A percentile compares a stretch with the other conserved stretches of the same genome.
These are phyloP conservation scores for Leptinotarsa lineolata DNA, from an alignment of 1,140 invertebrate species.

Conservation along the genomic window DNA sequence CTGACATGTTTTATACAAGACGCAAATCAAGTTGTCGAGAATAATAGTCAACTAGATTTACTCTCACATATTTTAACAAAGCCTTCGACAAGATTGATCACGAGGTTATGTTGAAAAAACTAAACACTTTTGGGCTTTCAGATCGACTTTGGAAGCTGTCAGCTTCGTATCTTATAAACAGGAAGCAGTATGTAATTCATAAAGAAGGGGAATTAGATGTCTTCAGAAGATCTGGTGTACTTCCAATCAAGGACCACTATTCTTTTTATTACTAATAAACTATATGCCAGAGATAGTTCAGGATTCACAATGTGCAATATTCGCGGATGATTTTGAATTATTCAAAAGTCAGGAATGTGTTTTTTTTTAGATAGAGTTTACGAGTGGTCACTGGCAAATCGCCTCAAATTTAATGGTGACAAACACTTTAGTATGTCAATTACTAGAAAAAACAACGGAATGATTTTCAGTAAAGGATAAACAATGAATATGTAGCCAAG, in stretches of 20 bases:
- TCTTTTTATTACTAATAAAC: slow-evolving; percentile 12
- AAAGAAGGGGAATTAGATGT: slow-evolving; percentile 7
- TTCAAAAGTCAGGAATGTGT: background rate
- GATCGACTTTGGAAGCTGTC: slow-evolving; percentile 10
- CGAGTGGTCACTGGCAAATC: slow-evolving; percentile 12
- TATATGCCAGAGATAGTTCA: background rate
- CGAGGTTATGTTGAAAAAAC: slow-evolving; percentile 14
- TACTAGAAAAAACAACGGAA: slow-evolving; percentile 10
- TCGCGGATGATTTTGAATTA: slow-evolving; percentile 11
- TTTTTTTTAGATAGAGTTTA: no score
- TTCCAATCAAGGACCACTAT: slow-evolving; percentile 10
- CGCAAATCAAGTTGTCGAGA: no score
- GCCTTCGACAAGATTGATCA: no score
- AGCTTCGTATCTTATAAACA: slow-evolving; percentile 9
- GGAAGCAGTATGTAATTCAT: slow-evolving; percentile 17
- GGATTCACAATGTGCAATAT: background rate
- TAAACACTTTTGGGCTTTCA: slow-evolving; percentile 12
- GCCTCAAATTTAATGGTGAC: slow-evolving; percentile 7
- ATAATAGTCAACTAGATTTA: slow-evolving; percentile 14
- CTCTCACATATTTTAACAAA: slow-evolving; percentile 10
- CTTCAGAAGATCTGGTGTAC: slow-evolving; percentile 18
- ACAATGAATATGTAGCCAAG: no score
- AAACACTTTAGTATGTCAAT: slow-evolving; percentile 15
- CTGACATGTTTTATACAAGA: slow-evolving; percentile 12
- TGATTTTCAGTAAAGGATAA: slow-evolving; percentile 11